Conservation (phyloP, 2,113 vertebrate genomes). For the Myrmecophaga tridactyla region DNA sequence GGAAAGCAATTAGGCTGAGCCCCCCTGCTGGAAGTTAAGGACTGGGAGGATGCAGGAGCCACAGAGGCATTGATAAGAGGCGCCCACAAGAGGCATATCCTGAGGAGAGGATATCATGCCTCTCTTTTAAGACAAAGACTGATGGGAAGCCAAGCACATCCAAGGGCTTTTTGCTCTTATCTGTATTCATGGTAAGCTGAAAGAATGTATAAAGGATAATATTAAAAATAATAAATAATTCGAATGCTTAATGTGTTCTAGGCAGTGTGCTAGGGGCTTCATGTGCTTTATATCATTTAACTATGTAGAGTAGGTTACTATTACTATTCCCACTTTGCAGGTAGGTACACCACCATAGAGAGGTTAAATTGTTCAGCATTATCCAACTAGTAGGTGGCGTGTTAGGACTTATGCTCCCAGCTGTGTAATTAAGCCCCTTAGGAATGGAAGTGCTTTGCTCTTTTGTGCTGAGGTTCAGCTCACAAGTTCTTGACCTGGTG, state of each 20-base stretch:
- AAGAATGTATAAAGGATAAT: not conserved
- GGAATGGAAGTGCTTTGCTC: not conserved
- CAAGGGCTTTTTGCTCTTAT: not conserved
- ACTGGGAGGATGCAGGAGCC: not conserved
- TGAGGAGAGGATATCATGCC: too few species aligned
- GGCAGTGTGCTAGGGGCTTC: not conserved
- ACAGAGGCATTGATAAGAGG: not conserved
- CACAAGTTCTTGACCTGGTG: not conserved
- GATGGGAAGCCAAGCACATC: not conserved
- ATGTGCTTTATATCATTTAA: not conserved
- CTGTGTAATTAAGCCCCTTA: fast-evolving
- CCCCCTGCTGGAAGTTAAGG: not conserved
- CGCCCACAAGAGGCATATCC: fast-evolving
- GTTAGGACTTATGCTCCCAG: not conserved
- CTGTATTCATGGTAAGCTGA: too few species aligned
- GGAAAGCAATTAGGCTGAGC: not conserved
- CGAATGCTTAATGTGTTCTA: not conserved
- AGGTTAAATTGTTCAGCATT: not conserved
- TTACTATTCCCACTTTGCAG: not conserved
- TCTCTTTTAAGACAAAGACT: not conserved
- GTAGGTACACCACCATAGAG: not conserved
- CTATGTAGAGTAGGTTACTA: not conserved
- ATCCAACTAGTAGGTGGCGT: not conserved
- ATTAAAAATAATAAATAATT: not conserved
- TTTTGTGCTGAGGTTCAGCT: not conserved